These are phyloP conservation scores for Drosophila setosimentum DNA, from an alignment of 2,888 invertebrate species.

Conservation along the genomic window DNA sequence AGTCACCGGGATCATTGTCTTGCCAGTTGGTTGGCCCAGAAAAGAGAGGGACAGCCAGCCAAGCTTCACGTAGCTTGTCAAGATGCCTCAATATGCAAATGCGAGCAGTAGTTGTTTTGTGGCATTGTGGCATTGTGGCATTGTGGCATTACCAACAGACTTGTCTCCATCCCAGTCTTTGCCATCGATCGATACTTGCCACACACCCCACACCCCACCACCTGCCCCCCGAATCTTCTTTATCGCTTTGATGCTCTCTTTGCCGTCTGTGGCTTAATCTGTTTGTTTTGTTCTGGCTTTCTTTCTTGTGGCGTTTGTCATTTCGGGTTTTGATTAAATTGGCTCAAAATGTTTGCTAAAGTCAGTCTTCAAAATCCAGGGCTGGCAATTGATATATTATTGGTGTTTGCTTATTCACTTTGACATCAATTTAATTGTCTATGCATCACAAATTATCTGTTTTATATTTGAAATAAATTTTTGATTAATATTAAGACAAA, in stretches of 20 bases:
- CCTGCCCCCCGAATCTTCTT: neutral
- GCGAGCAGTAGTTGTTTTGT: slow-evolving; percentile 42
- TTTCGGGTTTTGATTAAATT: slow-evolving; percentile 76
- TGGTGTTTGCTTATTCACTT: neutral
- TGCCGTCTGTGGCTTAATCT: slow-evolving; percentile 9
- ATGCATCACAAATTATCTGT: neutral
- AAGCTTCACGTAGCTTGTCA: slow-evolving; percentile 59
- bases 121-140: slow-evolving; percentile 12
- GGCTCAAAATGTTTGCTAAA: slow-evolving; percentile 68
- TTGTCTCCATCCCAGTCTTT: slow-evolving; percentile 8
- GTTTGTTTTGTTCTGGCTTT: slow-evolving; percentile 42
- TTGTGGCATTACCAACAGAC: slow-evolving; percentile 40
- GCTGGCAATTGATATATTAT: slow-evolving; percentile 17
- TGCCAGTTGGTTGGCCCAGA: slow-evolving; percentile 63
- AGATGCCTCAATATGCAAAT: slow-evolving; percentile 77
- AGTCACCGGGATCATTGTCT: slow-evolving; percentile 74
- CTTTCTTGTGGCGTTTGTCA: slow-evolving; percentile 70
- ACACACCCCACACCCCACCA: neutral
- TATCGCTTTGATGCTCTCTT: neutral
- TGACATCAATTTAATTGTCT: neutral
- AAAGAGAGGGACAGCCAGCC: slow-evolving; percentile 57
- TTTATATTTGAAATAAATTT: neutral
- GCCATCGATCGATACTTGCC: slow-evolving; percentile 6
- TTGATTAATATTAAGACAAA: neutral
- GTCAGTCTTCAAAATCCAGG: slow-evolving; percentile 38